A percentile compares a stretch with the other conserved stretches of the same genome.
phyloP scores from a whole-genome alignment of 1,140 invertebrate species.

The Bombus cullumanus region DNA sequence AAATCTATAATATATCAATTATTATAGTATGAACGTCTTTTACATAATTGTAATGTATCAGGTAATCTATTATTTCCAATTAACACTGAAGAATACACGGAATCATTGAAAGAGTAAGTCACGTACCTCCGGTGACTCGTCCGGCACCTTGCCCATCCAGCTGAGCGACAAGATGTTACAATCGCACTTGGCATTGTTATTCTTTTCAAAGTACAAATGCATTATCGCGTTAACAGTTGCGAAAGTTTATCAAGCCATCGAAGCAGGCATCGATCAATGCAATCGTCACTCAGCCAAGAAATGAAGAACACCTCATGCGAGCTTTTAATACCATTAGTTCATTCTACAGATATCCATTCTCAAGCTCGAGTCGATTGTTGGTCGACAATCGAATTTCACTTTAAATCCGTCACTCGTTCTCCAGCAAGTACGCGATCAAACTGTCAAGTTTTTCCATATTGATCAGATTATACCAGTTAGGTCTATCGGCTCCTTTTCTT shows the following conservation, averaged over 20 bases:
- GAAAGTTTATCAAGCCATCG: conserved; percentile 63
- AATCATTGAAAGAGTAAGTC: conserved; percentile 2
- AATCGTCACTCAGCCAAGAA: conserved; percentile 30
- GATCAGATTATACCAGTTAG: background rate
- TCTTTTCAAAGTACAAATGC: conserved; percentile 97
- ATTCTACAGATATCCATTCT: background rate
- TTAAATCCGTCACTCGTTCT: conserved; percentile 1
- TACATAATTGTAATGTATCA: background rate
- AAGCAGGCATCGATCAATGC: conserved; percentile 32
- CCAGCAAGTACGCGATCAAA: background rate
- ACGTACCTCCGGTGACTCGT: conserved; percentile 95
- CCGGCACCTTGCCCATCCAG: conserved; percentile 99
- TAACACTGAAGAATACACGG: background rate
- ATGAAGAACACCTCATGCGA: conserved; percentile 29
- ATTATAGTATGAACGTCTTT: background rate
- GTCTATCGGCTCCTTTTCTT: too few relatives aligned
- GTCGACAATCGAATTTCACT: conserved; percentile 52
- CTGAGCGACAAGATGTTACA: conserved; percentile 97
- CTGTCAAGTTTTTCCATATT: background rate
- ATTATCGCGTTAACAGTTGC: conserved; percentile 81
- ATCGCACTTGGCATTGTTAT: conserved; percentile 95
- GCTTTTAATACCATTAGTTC: conserved; percentile 25
- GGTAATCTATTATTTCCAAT: background rate
- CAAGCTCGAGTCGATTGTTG: conserved; percentile 15
- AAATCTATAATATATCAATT: too few relatives aligned